phyloP scores from a whole-genome alignment of 2,888 invertebrate genomes.

The Papilio gigon region DNA sequence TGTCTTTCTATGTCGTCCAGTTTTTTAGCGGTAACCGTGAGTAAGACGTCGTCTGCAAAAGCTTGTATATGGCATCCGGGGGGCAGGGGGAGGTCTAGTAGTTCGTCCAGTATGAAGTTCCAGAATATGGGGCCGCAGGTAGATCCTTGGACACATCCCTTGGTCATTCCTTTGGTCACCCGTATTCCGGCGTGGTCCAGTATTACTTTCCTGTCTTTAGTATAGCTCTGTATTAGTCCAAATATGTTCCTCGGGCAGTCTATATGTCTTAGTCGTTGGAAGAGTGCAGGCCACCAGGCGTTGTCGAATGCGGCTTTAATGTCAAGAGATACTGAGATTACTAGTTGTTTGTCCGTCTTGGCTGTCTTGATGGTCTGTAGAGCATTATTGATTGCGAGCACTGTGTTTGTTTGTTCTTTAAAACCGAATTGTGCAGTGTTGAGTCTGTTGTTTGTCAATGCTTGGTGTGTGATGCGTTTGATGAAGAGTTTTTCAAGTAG shows the following conservation, averaged over 20 bases:
- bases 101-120: not conserved
- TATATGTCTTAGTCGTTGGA: constrained; percentile 22
- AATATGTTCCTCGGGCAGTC: constrained; percentile 33
- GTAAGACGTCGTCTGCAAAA: not conserved
- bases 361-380: not conserved
- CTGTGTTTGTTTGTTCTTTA: constrained; percentile 38
- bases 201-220: not conserved
- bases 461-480: not conserved
- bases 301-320: constrained; percentile 40
- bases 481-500: constrained; percentile 40
- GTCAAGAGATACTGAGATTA: constrained; percentile 41
- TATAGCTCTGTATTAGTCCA: not conserved
- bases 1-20: not conserved
- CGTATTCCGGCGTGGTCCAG: not conserved
- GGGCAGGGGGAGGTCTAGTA: not conserved
- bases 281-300: constrained; percentile 38
- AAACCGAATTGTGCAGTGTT: constrained; percentile 42
- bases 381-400: constrained; percentile 36
- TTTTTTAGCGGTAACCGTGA: not conserved
- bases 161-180: constrained; percentile 10
- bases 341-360: constrained; percentile 7
- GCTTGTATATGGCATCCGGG: not conserved
- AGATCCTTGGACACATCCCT: not conserved
- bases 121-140: not conserved
- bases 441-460: not conserved